Evolutionary conservation across 2,888 invertebrate genomes (phyloP).

Genomic region (Eilema sororculum): DNA sequence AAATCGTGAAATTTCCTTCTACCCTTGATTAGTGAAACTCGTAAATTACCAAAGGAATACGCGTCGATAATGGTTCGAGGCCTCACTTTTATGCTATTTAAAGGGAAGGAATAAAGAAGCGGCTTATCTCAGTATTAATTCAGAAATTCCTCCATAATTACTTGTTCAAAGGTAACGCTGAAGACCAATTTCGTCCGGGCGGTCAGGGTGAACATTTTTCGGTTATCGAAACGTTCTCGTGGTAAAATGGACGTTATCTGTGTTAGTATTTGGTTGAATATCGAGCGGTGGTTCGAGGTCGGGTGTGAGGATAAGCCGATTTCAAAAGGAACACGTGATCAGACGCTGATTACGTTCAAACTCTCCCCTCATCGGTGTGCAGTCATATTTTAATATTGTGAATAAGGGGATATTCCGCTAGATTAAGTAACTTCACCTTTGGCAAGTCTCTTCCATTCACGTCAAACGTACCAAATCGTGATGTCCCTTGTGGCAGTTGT

Average conservation of each 20-base stretch:
- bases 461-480: constrained; percentile 20
- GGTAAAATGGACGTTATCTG: constrained; percentile 56
- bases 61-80: constrained; percentile 59
- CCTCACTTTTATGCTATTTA: constrained; percentile 52
- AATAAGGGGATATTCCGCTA: constrained; percentile 74
- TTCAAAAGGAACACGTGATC: constrained; percentile 84
- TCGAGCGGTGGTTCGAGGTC: constrained; percentile 53
- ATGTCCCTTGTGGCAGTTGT: constrained; percentile 19
- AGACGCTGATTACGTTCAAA: constrained; percentile 79
- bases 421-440: constrained; percentile 65
- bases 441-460: constrained; percentile 43
- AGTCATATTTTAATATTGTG: constrained; percentile 85
- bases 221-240: constrained; percentile 42
- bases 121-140: constrained; percentile 82
- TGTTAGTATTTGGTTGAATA: constrained; percentile 55
- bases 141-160: constrained; percentile 83
- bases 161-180: constrained; percentile 79
- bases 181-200: constrained; percentile 67
- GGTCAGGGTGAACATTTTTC: constrained; percentile 65
- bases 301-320: constrained; percentile 79
- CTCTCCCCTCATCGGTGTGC: constrained; percentile 57
- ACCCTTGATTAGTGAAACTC: constrained; percentile 57
- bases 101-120: constrained; percentile 54
- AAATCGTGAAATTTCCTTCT: constrained; percentile 39
- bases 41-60: constrained; percentile 58